phyloP scores from a whole-genome alignment of 2,113 vertebrate genomes.

The Chaenocephalus aceratus region DNA sequence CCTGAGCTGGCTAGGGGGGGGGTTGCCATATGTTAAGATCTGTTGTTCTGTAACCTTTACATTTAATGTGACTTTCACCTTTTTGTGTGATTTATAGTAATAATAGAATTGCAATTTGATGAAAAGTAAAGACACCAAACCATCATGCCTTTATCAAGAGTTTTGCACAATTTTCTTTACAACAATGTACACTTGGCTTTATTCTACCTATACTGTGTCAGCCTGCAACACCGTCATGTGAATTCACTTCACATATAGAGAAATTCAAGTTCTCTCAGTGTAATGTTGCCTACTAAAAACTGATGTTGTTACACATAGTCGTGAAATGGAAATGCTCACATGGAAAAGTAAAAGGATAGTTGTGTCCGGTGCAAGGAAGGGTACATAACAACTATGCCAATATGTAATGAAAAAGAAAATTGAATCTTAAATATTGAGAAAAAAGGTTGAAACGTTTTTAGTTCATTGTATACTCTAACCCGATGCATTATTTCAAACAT shows the following conservation, averaged over 20 bases:
- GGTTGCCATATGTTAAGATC: neutral
- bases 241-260: neutral
- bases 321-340: neutral
- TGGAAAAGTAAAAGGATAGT: slow-evolving; percentile 1
- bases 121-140: neutral
- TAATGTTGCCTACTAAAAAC: neutral
- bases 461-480: neutral
- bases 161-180: neutral
- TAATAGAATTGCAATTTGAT: neutral
- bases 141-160: neutral
- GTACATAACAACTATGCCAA: neutral
- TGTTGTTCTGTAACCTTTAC: neutral
- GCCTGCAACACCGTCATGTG: neutral
- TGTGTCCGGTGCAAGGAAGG: neutral
- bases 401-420: neutral
- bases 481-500: neutral
- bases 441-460: neutral
- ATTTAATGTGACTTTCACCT: neutral
- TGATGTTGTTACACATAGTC: neutral
- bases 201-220: neutral
- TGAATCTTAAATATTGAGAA: neutral
- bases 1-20: neutral
- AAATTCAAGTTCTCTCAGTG: neutral
- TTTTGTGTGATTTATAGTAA: neutral
- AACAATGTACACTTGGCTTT: neutral